Conservation (phyloP, 2,888 invertebrate species). For the Tenthredo livida region DNA sequence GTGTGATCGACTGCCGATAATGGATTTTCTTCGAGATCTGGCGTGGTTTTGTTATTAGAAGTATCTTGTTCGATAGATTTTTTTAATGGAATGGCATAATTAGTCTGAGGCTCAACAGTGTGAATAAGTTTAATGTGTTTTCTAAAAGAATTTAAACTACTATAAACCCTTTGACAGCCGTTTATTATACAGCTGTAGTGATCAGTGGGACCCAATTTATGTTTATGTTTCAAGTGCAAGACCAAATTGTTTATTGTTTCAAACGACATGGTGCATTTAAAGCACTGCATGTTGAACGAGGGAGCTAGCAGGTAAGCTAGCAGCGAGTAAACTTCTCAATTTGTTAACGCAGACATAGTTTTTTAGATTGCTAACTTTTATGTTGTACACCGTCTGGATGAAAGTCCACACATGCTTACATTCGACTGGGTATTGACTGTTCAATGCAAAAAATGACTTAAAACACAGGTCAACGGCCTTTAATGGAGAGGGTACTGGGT, state of each 20-base stretch:
- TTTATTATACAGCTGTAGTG: conserved; percentile 17
- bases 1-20: neutral
- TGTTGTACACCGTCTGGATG: conserved; percentile 20
- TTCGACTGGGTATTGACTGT: conserved; percentile 43
- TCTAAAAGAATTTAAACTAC: conserved; percentile 25
- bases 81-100: neutral
- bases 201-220: conserved; percentile 23
- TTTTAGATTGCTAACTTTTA: conserved; percentile 3
- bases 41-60: neutral
- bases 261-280: conserved; percentile 27
- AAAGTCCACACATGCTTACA: conserved; percentile 32
- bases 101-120: neutral
- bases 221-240: neutral
- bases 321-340: conserved; percentile 14
- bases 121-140: conserved; percentile 26
- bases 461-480: conserved; percentile 45
- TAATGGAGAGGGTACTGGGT: conserved; percentile 29
- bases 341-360: conserved; percentile 22
- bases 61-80: neutral
- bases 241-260: conserved; percentile 22
- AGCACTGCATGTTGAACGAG: conserved; percentile 22
- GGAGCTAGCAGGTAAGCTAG: neutral
- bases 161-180: conserved; percentile 23
- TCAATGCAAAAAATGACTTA: no score
- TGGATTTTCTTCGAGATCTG: neutral